Conservation (phyloP, 2,113 vertebrate genomes). For the Gymnobelideus leadbeateri region DNA sequence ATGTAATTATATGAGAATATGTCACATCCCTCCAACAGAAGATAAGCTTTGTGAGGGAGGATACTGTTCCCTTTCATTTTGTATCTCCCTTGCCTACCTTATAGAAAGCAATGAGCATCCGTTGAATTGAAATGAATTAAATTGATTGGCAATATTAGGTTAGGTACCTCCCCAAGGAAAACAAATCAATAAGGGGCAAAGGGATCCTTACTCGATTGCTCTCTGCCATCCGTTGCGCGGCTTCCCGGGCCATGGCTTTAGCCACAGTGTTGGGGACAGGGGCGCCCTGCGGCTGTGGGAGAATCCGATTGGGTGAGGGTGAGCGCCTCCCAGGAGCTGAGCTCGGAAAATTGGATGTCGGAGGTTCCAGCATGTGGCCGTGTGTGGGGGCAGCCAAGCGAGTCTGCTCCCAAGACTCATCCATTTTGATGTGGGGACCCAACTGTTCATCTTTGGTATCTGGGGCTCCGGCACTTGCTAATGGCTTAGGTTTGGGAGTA, state of each 20-base stretch:
- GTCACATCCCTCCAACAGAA: neutral
- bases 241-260: conserved; percentile 98
- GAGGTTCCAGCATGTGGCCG: conserved; percentile 89
- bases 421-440: conserved; percentile 82
- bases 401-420: conserved; percentile 92
- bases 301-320: conserved; percentile 95
- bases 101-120: neutral
- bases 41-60: neutral
- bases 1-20: neutral
- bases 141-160: neutral
- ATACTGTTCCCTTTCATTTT: neutral
- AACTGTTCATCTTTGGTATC: conserved; percentile 96
- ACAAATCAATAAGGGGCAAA: neutral
- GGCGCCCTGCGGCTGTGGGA: conserved; percentile 96
- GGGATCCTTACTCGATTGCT: conserved; percentile 83
- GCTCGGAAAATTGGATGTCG: conserved; percentile 84
- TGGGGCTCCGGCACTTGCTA: conserved; percentile 93
- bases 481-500: conserved; percentile 90
- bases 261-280: conserved; percentile 93
- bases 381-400: conserved; percentile 84
- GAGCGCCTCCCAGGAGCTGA: conserved; percentile 85
- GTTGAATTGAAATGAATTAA: neutral
- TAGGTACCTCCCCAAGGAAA: neutral
- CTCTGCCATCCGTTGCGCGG: conserved; percentile 93
- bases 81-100: neutral